Evolutionary conservation across 53 echinoderm and acorn worm species (phyloP), one percentile per base, ranked within the genome.

Genomic region (Henricia sp.): DNA sequence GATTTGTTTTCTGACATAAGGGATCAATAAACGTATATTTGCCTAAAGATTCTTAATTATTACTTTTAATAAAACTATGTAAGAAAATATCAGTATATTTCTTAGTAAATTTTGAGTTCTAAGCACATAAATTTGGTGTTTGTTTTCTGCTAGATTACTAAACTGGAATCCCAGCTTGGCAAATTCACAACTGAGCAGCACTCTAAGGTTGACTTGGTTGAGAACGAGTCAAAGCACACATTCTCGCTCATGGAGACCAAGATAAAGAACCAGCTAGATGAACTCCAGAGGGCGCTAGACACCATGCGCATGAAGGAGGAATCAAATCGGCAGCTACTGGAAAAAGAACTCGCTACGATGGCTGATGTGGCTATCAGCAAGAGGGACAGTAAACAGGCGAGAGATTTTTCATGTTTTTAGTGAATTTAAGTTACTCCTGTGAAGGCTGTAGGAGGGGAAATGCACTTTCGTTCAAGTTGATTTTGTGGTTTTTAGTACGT

Each of bases 361-460:
- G 24, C 76, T 10, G 78, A 77, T 35, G 35, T 30, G 10, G 50
- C 67, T 13, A 52, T 52, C 41, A 70, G 68, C 26, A 84, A 67
- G 44, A 33, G 55, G 67, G 68, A 69, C 67, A 24, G 20, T 12
- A 67, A 90, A 53, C 90, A 85, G 90, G 90, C 85, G 23, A 48
- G 43, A 42, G 74, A 51, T 74, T 32, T 39, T 16, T 33, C 26
- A 41, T 39, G 21, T 33, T 21, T 68, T 68, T 68, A 16, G 12
- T n/a, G 21, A 3, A 37, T 14, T 34, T 52, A 0, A 20, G 44
- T 46, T 10, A 12, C 17, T 0, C 21, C 21, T 51, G 52, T n/a
- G 21, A 51, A 51, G 9, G 19, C 21, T 51, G 52, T 21, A 17
- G 21, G 52, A 0, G 14, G 52, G 19, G 19, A 51, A 51, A 11